A percentile compares a stretch with the other conserved stretches of the same genome.
Evolutionary conservation across 2,888 invertebrate genomes (phyloP).

Genomic region (Cantharis nigra): DNA sequence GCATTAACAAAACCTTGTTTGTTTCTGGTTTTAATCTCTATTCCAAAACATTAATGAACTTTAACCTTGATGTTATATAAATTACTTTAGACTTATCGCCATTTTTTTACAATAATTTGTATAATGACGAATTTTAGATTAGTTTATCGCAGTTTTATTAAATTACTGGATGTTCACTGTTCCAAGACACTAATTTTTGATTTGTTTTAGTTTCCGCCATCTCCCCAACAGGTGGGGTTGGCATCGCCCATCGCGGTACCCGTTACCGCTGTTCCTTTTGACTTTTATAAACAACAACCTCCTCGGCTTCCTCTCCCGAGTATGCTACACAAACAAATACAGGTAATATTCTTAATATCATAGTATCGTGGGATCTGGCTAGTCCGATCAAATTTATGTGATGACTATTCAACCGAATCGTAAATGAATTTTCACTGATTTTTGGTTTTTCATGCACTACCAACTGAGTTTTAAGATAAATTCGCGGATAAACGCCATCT

Average conservation of each 20-base stretch:
- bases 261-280: conserved; percentile 61
- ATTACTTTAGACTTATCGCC: neutral
- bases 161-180: neutral
- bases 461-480: conserved; percentile 27
- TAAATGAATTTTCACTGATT: conserved; percentile 12
- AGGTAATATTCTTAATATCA: conserved; percentile 53
- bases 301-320: conserved; percentile 57
- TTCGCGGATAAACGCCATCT: neutral
- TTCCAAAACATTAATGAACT: neutral
- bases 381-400: neutral
- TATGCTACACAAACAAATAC: conserved; percentile 66
- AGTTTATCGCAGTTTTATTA: neutral
- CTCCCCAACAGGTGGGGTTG: conserved; percentile 64
- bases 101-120: neutral
- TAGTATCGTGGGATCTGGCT: neutral
- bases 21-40: neutral
- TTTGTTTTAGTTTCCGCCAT: conserved; percentile 71
- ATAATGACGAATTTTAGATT: neutral
- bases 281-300: conserved; percentile 63
- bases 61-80: neutral
- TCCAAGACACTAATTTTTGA: conserved; percentile 31
- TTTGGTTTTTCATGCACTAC: conserved; percentile 34
- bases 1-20: neutral
- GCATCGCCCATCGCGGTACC: conserved; percentile 61
- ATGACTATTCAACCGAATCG: neutral